These are phyloP conservation scores for Microcebus murinus DNA, from an alignment of 2,113 vertebrate species.

Conservation along the genomic window DNA sequence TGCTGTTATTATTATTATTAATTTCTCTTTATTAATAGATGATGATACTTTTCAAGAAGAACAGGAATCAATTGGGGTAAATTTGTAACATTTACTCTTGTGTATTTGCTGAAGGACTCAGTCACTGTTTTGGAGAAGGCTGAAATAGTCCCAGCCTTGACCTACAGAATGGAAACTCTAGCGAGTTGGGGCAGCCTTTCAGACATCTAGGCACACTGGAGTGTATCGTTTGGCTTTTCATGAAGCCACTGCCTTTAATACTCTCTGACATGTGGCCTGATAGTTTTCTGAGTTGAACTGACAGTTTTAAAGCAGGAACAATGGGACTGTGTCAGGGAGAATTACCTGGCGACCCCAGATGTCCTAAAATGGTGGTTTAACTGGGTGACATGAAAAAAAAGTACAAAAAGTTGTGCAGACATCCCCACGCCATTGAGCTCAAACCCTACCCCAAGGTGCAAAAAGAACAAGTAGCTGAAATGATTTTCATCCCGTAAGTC, in stretches of 20 bases:
- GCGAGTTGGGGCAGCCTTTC: neutral
- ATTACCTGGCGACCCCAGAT: conserved; percentile 76
- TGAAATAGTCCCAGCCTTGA: conserved; percentile 38
- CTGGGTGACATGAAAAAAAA: conserved; percentile 56
- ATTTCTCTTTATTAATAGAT: conserved; percentile 15
- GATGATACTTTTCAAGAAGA: neutral
- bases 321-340: conserved; percentile 71
- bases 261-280: conserved; percentile 47
- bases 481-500: conserved; percentile 55
- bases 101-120: neutral
- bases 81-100: neutral
- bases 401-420: conserved; percentile 63
- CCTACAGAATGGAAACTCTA: neutral
- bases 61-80: neutral
- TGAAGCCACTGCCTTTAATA: conserved; percentile 41
- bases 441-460: conserved; percentile 21
- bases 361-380: conserved; percentile 60
- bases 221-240: neutral
- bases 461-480: conserved; percentile 4
- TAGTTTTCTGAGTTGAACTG: conserved; percentile 64
- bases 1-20: neutral
- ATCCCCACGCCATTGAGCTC: neutral
- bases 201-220: neutral
- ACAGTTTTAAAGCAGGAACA: conserved; percentile 65
- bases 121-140: neutral